Evolutionary conservation across 2,797 vertebrate species (phyloP), one percentile per base, ranked within the genome.

Genomic region (Ambastaia sidthimunki): DNA sequence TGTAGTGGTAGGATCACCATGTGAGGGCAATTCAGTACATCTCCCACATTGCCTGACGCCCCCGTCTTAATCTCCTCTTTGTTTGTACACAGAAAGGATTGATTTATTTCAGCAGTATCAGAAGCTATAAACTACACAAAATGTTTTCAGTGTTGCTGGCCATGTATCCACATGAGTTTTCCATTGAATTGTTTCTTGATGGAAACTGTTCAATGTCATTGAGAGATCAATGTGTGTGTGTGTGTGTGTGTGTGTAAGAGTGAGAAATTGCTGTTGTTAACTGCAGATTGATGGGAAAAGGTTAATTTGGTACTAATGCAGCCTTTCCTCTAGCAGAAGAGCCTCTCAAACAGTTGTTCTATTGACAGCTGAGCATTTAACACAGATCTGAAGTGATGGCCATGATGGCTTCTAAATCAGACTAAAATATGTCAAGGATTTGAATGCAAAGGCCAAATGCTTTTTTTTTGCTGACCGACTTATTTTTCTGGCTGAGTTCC

Each of bases 81-180:
- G 81, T 85, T 81, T 83, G 78, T 85, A 83, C 66, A 81, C 75
- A 81, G 54, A 57, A 28, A 18, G 12, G 71, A 83, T 81, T 71
- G 81, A 83, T 81, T 75, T 78, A 75, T 81, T 71, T 74, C 37
- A 71, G 54, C 47, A 68, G 63, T 65, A 50, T 28, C 73, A 48
- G 57, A 79, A 71, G 48, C 73, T 71, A 80, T 67, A 77, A 80
- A 72, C 67, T 74, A 72, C 55, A 75, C 12, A 62, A 62, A 57
- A 52, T 37, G 57, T 23, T 28, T 21, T 21, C 31, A 57, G 62
- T 74, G 62, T 74, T 66, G 37, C 60, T 68, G 70, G 69, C 48
- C 55, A 52, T 80, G 78, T 66, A 21, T 74, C 41, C 63, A 59
- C 62, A 66, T 52, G 83, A 68, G 73, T 72, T 77, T 81, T 80